A percentile compares a stretch with the other conserved stretches of the same genome.
Evolutionary conservation across 2,113 vertebrate species (phyloP).

Genomic region (Gobio gobio): DNA sequence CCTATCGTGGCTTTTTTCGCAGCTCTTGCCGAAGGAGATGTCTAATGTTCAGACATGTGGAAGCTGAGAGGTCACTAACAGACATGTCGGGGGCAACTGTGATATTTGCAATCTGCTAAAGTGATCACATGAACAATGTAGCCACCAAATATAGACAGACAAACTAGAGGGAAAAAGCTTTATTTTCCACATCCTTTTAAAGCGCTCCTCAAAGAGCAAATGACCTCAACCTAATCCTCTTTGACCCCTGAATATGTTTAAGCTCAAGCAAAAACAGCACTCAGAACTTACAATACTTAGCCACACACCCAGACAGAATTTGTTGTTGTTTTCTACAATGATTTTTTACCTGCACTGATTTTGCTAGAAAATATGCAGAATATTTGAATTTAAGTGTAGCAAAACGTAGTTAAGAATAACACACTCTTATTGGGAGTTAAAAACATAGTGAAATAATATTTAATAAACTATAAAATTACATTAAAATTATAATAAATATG

Average conservation of each 20-base stretch:
- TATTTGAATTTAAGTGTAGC: background rate
- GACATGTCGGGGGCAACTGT: constrained; percentile 50
- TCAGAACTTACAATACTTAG: background rate
- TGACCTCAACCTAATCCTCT: constrained; percentile 58
- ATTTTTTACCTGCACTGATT: background rate
- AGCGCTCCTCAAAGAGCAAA: constrained; percentile 45
- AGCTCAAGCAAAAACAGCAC: constrained; percentile 31
- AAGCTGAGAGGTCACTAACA: constrained; percentile 57
- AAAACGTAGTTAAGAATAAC: background rate
- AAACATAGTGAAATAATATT: background rate
- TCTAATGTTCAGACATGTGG: constrained; percentile 51
- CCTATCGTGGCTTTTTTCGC: constrained; percentile 40
- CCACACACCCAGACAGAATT: background rate
- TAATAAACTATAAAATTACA: background rate
- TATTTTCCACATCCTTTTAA: constrained; percentile 51
- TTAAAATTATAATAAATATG: background rate
- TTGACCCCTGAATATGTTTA: constrained; percentile 51
- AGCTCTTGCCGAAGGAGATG: constrained; percentile 22
- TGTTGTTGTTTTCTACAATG: background rate
- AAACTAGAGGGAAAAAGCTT: constrained; percentile 44
- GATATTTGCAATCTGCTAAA: constrained; percentile 56
- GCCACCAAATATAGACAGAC: constrained; percentile 49
- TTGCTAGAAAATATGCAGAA: background rate
- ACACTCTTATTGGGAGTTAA: background rate
- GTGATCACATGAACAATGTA: constrained; percentile 57